phyloP scores from a whole-genome alignment of 1,140 invertebrate species.

The Leptonema lineaticorne region DNA sequence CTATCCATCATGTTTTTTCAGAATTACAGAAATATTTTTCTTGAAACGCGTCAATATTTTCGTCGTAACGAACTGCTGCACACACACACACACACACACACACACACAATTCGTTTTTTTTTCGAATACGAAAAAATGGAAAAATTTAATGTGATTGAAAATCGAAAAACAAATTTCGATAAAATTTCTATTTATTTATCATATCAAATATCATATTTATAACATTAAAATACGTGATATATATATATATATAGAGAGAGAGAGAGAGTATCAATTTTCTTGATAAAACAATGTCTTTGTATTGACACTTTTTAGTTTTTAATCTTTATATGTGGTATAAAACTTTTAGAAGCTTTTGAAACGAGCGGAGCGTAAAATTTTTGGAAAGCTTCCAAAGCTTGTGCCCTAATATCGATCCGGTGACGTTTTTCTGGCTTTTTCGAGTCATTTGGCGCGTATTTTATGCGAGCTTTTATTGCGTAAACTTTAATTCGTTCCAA shows the following conservation, averaged over 20 bases:
- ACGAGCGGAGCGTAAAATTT: neutral
- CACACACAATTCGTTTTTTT: too few species aligned
- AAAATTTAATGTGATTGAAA: too few species aligned
- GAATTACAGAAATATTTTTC: neutral
- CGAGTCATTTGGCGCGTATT: neutral
- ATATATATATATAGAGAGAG: neutral
- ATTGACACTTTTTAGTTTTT: too few species aligned
- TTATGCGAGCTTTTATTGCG: neutral
- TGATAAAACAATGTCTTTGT: neutral
- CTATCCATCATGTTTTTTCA: conserved; percentile 14
- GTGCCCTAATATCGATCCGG: neutral
- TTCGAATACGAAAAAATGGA: too few species aligned
- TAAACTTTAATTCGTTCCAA: too few species aligned
- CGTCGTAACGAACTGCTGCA: too few species aligned
- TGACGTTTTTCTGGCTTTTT: neutral
- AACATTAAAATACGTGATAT: too few species aligned
- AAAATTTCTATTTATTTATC: too few species aligned
- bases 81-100: neutral
- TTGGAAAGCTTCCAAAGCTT: neutral
- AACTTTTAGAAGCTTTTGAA: too few species aligned
- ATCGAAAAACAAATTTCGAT: too few species aligned
- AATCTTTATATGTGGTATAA: too few species aligned
- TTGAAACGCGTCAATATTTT: conserved; percentile 6
- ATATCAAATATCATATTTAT: too few species aligned
- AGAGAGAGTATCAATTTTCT: neutral